Percentiles rank a stretch among this genome's conserved stretches.
phyloP scores from a whole-genome alignment of 1,140 invertebrate genomes.

The Drosophila asahinai region DNA sequence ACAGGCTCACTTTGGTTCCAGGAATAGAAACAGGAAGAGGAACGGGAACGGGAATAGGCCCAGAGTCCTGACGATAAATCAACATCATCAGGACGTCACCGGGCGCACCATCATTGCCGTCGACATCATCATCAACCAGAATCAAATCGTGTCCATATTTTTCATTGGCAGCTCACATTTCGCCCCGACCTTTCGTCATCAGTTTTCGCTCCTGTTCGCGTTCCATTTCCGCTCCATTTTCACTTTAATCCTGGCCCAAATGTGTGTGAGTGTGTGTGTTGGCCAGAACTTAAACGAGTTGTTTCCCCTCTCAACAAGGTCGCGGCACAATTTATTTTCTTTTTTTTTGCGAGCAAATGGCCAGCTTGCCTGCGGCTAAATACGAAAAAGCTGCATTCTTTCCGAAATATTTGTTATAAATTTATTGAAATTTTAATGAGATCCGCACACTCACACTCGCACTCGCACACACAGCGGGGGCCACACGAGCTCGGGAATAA shows the following conservation, averaged over 20 bases:
- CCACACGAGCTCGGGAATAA: slow-evolving; percentile 14
- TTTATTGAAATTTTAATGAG: slow-evolving; percentile 64
- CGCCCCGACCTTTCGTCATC: not conserved
- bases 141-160: slow-evolving; percentile 45
- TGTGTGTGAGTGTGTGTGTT: not conserved
- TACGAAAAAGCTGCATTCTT: slow-evolving; percentile 18
- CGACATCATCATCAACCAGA: slow-evolving; percentile 23
- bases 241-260: slow-evolving; percentile 10
- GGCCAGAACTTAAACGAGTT: slow-evolving; percentile 30
- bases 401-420: slow-evolving; percentile 40
- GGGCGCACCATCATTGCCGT: not conserved
- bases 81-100: slow-evolving; percentile 41
- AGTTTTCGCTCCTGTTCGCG: not conserved
- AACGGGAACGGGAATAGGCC: not conserved
- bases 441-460: not conserved
- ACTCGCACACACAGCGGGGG: not conserved
- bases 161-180: slow-evolving; percentile 19
- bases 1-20: not conserved
- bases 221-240: slow-evolving; percentile 30
- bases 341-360: slow-evolving; percentile 26
- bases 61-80: slow-evolving; percentile 56
- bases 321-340: slow-evolving; percentile 36
- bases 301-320: not conserved
- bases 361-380: slow-evolving; percentile 11
- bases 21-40: not conserved